Conservation (phyloP, 2,797 vertebrate genomes). For the Eptatretus atami region DNA sequence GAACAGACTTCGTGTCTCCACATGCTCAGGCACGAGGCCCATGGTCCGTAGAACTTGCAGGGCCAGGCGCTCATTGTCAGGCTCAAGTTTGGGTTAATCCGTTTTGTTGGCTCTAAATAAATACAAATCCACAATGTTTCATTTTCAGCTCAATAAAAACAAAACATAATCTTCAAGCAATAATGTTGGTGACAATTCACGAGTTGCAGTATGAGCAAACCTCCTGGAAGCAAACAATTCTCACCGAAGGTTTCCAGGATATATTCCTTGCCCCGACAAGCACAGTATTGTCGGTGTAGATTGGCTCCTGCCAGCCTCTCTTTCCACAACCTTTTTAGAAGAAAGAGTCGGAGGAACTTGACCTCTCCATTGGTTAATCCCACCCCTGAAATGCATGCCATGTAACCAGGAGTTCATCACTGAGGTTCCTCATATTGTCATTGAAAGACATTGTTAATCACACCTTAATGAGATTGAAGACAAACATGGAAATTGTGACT, state of each 20-base stretch:
- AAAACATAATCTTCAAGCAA: no score
- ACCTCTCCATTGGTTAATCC: conserved; percentile 17
- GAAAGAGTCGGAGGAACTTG: conserved; percentile 14
- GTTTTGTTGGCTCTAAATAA: background rate
- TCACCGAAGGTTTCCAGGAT: conserved; percentile 14
- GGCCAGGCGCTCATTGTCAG: conserved; percentile 31
- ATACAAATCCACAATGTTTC: no score
- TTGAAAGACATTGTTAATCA: no score
- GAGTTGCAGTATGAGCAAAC: no score
- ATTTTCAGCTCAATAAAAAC: no score
- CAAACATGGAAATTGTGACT: no score
- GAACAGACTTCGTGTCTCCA: conserved; percentile 41
- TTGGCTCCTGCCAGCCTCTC: conserved; percentile 11
- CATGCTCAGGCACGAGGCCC: conserved; percentile 41
- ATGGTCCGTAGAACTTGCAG: conserved; percentile 26
- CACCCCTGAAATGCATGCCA: conserved; percentile 11
- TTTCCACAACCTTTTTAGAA: conserved; percentile 10
- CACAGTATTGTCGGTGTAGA: conserved; percentile 10
- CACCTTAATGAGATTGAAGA: no score
- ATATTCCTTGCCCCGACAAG: conserved; percentile 12
- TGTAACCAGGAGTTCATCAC: no score
- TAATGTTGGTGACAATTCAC: no score
- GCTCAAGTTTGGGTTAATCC: conserved; percentile 29
- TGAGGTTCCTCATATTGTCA: no score
- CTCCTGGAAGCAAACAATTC: background rate